phyloP scores from a whole-genome alignment of 1,140 invertebrate species.

The Amphibalanus amphitrite region DNA sequence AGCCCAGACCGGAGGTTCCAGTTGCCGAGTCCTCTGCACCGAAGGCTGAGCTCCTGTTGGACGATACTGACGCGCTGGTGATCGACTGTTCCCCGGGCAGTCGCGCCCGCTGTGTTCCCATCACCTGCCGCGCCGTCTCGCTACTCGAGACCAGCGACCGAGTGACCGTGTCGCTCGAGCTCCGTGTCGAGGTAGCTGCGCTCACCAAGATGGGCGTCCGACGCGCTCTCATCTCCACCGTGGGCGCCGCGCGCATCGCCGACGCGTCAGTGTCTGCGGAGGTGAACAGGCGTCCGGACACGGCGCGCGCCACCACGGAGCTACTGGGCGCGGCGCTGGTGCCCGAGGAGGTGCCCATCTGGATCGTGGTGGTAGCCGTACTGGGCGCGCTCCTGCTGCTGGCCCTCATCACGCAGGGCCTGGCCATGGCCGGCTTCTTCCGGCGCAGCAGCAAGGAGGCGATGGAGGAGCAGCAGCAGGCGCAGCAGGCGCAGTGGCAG shows the following conservation, averaged over 20 bases:
- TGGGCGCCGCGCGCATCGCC: slow-evolving; percentile 2
- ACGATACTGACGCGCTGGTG: too few relatives aligned
- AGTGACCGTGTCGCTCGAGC: too few relatives aligned
- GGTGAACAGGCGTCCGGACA: too few relatives aligned
- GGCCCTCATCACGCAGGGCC: slow-evolving; percentile 11
- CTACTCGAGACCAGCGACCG: too few relatives aligned
- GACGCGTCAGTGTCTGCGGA: not conserved
- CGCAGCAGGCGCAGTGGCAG: not conserved
- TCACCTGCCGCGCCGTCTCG: too few relatives aligned
- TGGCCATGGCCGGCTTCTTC: slow-evolving; percentile 10
- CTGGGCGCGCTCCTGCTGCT: slow-evolving; percentile 13
- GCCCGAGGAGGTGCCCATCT: slow-evolving; percentile 11
- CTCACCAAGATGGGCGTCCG: slow-evolving; percentile 7
- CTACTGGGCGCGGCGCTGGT: too few relatives aligned
- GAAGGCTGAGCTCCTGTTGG: too few relatives aligned
- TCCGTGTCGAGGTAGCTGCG: too few relatives aligned
- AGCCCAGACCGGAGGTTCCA: too few relatives aligned
- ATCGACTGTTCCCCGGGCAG: too few relatives aligned
- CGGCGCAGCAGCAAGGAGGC: slow-evolving; percentile 10
- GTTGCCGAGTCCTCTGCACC: too few relatives aligned
- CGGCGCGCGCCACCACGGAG: slow-evolving; percentile 6
- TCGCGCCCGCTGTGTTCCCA: too few relatives aligned
- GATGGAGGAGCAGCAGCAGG: slow-evolving; percentile 2
- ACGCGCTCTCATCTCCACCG: slow-evolving; percentile 8
- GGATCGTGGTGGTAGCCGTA: slow-evolving; percentile 13